These are phyloP conservation scores for Pyrgilauda ruficollis DNA, from an alignment of 2,113 vertebrate species.

Conservation along the genomic window DNA sequence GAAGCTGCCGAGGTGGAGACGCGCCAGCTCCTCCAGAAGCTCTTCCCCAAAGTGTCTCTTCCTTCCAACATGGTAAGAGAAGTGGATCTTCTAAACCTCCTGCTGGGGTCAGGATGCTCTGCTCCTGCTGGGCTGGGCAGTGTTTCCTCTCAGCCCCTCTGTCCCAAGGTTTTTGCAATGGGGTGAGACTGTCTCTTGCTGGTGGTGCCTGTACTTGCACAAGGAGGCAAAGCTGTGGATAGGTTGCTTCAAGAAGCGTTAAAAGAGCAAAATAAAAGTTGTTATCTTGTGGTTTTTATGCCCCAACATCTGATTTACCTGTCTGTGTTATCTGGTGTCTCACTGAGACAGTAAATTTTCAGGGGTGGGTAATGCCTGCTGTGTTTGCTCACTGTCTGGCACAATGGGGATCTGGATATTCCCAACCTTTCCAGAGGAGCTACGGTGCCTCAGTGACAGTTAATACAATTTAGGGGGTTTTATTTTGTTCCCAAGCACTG, in stretches of 20 bases:
- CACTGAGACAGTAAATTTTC: background rate
- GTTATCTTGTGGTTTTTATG: background rate
- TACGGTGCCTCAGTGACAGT: background rate
- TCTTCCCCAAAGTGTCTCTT: conserved; percentile 88
- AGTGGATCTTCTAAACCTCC: background rate
- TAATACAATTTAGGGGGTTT: background rate
- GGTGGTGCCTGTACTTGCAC: background rate
- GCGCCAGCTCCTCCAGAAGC: conserved; percentile 84
- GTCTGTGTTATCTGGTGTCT: background rate
- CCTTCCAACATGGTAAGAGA: conserved; percentile 81
- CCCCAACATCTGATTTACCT: background rate
- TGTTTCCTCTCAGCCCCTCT: background rate
- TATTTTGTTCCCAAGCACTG: background rate
- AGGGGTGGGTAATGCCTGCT: background rate
- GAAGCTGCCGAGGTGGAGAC: conserved; percentile 82
- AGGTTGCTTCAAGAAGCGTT: background rate
- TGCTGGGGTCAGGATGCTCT: background rate
- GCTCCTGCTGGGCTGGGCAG: background rate
- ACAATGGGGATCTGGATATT: fast-evolving
- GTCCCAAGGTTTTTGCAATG: background rate
- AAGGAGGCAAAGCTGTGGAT: background rate
- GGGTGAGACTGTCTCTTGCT: background rate
- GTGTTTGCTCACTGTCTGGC: background rate
- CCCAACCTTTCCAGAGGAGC: background rate
- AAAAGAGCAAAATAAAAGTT: background rate